These are phyloP conservation scores for Bacillus rossius DNA, from an alignment of 1,140 invertebrate species.

Conservation along the genomic window DNA sequence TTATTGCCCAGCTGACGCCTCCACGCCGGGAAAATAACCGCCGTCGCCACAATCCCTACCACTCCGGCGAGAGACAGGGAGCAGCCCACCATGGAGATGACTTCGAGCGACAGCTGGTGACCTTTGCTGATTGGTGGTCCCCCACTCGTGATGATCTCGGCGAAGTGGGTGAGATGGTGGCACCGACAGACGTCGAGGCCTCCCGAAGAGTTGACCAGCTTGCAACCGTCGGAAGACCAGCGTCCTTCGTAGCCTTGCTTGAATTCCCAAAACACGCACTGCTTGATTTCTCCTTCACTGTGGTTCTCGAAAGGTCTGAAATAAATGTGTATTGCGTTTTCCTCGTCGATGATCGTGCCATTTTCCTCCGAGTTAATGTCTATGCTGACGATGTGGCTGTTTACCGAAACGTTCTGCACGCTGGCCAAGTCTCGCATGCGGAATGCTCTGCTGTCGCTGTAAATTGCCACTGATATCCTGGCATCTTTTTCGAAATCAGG, in stretches of 20 bases:
- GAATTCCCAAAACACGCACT: slow-evolving; percentile 19
- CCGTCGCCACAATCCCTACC: background rate
- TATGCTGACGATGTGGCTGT: slow-evolving; percentile 1
- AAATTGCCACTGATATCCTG: too few relatives aligned
- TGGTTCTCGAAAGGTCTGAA: background rate
- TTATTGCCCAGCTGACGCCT: slow-evolving; percentile 9
- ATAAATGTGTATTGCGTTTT: background rate
- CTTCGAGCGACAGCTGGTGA: background rate
- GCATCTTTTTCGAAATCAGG: too few relatives aligned
- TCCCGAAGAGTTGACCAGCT: background rate
- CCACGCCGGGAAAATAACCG: slow-evolving; percentile 4
- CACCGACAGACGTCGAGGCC: slow-evolving; percentile 10
- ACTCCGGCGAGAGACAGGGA: slow-evolving; percentile 8
- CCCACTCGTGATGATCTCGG: background rate
- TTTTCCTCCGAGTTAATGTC: background rate
- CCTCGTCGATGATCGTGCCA: background rate
- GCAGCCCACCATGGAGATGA: slow-evolving; percentile 12
- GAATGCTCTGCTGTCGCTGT: too few relatives aligned
- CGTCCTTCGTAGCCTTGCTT: background rate
- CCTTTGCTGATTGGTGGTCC: background rate
- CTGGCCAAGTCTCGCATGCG: too few relatives aligned
- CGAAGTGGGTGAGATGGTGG: slow-evolving; percentile 18
- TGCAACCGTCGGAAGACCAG: slow-evolving; percentile 13
- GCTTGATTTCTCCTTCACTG: background rate
- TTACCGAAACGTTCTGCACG: background rate